Percentiles rank a stretch among this genome's conserved stretches.
These are phyloP conservation scores for Gastrophysa polygoni DNA, from an alignment of 2,888 invertebrate genomes.

Conservation along the genomic window DNA sequence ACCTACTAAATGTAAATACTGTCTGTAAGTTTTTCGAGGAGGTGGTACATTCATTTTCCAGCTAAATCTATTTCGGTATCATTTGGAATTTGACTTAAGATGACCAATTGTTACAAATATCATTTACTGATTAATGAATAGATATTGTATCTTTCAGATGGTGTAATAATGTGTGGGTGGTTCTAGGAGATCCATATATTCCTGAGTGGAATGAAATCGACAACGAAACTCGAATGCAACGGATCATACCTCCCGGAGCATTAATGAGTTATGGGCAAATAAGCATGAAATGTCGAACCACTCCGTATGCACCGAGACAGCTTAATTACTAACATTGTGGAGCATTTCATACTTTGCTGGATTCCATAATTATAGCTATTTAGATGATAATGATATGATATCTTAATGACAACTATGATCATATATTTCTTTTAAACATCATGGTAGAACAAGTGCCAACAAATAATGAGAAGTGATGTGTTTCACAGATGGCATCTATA, in stretches of 20 bases:
- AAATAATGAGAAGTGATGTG: background rate
- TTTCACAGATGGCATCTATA: too few relatives aligned
- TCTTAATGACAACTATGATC: constrained; percentile 20
- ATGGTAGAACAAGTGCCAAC: constrained; percentile 4
- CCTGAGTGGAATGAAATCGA: background rate
- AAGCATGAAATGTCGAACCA: constrained; percentile 29
- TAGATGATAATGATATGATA: constrained; percentile 26
- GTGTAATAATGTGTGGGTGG: background rate
- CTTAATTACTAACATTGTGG: constrained; percentile 31
- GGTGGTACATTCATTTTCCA: too few relatives aligned
- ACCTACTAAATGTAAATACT: too few relatives aligned
- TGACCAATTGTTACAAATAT: too few relatives aligned
- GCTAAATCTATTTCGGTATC: too few relatives aligned
- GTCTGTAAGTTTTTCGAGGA: too few relatives aligned
- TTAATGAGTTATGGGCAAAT: constrained; percentile 26
- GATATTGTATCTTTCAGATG: too few relatives aligned
- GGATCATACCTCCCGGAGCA: background rate
- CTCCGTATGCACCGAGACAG: constrained; percentile 32
- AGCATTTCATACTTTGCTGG: constrained; percentile 28
- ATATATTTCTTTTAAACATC: background rate
- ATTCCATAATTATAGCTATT: constrained; percentile 27
- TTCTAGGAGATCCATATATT: background rate
- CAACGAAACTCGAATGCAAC: background rate
- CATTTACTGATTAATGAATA: too few relatives aligned
- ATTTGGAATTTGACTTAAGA: too few relatives aligned